These are phyloP conservation scores for Eubasilissa splendida DNA, from an alignment of 2,888 invertebrate genomes.

Conservation along the genomic window DNA sequence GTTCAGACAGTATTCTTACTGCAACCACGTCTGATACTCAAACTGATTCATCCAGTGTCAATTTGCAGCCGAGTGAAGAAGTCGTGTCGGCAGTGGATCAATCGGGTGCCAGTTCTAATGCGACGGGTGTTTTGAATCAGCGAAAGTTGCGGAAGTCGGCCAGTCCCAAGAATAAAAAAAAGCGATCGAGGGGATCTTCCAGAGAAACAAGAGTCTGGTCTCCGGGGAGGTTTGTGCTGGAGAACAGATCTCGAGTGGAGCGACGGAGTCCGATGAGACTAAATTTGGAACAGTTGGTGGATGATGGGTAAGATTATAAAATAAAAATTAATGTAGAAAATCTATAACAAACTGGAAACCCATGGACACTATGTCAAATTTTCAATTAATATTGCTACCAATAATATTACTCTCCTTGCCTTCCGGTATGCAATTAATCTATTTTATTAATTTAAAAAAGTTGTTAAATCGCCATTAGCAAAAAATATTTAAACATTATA, in stretches of 20 bases:
- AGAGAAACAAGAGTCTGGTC: slow-evolving; percentile 68
- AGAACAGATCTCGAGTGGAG: slow-evolving; percentile 63
- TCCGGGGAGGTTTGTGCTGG: slow-evolving; percentile 67
- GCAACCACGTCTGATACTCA: not conserved
- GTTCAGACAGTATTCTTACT: not conserved
- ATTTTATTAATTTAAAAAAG: too few species aligned
- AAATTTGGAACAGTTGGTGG: slow-evolving; percentile 70
- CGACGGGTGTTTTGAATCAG: slow-evolving; percentile 51
- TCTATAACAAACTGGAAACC: too few species aligned
- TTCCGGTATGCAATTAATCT: too few species aligned
- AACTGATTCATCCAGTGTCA: not conserved
- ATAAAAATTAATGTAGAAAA: too few species aligned
- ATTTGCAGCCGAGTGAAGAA: not conserved
- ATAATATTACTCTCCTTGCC: too few species aligned
- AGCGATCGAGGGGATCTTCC: slow-evolving; percentile 38
- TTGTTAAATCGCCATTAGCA: too few species aligned
- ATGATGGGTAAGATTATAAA: slow-evolving; percentile 65
- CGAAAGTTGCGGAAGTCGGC: slow-evolving; percentile 52
- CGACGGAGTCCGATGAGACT: slow-evolving; percentile 66
- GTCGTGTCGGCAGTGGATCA: not conserved
- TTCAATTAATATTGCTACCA: too few species aligned
- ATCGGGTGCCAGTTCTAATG: slow-evolving; percentile 4
- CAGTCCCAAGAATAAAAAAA: slow-evolving; percentile 54
- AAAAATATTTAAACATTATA: too few species aligned
- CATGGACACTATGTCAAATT: too few species aligned